Base-by-base conservation (phyloP, 2,888 invertebrate genomes). In the Drosophila subquinaria region DNA sequence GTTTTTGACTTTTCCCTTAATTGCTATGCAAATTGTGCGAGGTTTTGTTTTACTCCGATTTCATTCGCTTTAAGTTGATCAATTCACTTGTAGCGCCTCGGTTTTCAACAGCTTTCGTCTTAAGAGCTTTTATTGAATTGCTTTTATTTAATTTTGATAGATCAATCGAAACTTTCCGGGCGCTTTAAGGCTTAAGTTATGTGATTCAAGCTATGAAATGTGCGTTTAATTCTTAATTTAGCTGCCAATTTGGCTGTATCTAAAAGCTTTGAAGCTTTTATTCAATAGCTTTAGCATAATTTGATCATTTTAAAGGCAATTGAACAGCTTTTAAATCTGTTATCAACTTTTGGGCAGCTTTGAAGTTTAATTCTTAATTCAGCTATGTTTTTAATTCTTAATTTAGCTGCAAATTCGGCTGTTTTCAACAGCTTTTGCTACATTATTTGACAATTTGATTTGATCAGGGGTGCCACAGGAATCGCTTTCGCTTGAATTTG, bases 1-100 rank as follows among this genome's bases (percentile, higher is more conserved):
- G 38, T 64, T 63, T 47, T 69, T 59, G 70, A 69, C 81, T 53
- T 63, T 71, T 30, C 55, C 59, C 53, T 82, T 89, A 88, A 89
- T 85, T 88, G 84, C 88, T 77, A 86, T 82, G 83, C 83, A 83
- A 86, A 83, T 86, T 68, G 64, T 35, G 27, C 15, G 43, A 78
- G 74, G 74, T 51, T 63, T 55, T 35, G 20, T 30, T 27, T 13
- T 30, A 35, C 17, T 43, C 23, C 13, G 17, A 35, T 50, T 50
- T 11, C 35, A 50, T 20, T 8, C n/a, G 51, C 27, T 47, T 47
- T 23, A 9, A 4, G 47, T 13, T 47, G 0, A 27, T 13, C 47
- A 15, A 50, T 15, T 23, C 42, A 40, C 10, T 53, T 55, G 42
- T 17, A 45, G 36, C 42, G 0, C 4, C 23, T 23, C 23, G 4